These are phyloP conservation scores for Cyanoramphus novaezelandiae DNA, from an alignment of 2,113 vertebrate genomes.

Conservation along the genomic window DNA sequence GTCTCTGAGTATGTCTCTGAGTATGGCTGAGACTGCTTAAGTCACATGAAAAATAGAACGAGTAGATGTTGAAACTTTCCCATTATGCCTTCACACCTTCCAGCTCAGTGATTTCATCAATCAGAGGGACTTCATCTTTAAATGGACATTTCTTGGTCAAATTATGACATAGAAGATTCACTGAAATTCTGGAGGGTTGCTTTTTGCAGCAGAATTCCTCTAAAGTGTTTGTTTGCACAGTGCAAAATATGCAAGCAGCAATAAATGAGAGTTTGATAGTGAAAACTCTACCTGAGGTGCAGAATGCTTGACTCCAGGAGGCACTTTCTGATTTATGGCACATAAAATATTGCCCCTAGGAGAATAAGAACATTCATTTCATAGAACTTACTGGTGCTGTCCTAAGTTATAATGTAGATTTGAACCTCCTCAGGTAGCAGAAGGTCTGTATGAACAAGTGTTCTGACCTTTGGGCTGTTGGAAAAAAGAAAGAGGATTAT, in stretches of 20 bases:
- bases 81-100: not conserved
- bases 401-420: not conserved
- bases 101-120: not conserved
- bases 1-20: not conserved
- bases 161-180: not conserved
- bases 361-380: not conserved
- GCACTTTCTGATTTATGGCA: not conserved
- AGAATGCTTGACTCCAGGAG: not conserved
- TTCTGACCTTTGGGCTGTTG: not conserved
- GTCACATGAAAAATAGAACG: not conserved
- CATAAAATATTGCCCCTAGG: not conserved
- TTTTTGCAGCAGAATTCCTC: not conserved
- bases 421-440: not conserved
- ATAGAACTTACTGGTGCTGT: not conserved
- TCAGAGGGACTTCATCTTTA: not conserved
- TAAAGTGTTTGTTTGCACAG: not conserved
- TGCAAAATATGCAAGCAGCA: not conserved
- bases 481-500: not conserved
- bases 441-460: not conserved
- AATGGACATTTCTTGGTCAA: not conserved
- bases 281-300: not conserved
- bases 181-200: not conserved
- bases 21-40: not conserved
- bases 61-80: not conserved
- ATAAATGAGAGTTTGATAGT: not conserved